Percentiles rank a stretch among this genome's conserved stretches.
Conservation (phyloP, 2,797 vertebrate genomes). For the Potorous gilbertii region DNA sequence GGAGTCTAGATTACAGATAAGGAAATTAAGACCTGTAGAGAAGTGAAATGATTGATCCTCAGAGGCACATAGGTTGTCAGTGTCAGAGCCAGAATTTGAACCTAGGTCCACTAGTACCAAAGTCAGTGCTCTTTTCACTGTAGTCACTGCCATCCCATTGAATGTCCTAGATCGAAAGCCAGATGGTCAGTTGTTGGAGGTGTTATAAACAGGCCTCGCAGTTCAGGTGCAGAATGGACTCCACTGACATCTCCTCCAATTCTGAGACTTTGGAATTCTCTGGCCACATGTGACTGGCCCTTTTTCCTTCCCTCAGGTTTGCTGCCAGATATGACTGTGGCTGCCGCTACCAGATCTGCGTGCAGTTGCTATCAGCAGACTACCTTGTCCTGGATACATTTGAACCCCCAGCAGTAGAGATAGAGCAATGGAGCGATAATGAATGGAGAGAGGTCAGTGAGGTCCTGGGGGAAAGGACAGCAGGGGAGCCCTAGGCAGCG, state of each 20-base stretch:
- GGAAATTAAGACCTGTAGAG: background rate
- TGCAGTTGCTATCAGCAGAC: slow-evolving; percentile 86
- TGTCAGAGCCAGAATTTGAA: background rate
- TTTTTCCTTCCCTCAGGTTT: slow-evolving; percentile 86
- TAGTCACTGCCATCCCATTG: background rate
- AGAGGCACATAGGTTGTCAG: background rate
- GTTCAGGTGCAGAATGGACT: background rate
- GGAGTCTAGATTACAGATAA: background rate
- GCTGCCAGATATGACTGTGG: slow-evolving; percentile 91
- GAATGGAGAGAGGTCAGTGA: slow-evolving; percentile 89
- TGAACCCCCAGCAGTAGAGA: slow-evolving; percentile 80
- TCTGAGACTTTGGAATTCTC: background rate
- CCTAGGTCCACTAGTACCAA: background rate
- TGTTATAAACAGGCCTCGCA: background rate
- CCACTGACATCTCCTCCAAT: background rate
- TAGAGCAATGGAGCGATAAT: slow-evolving; percentile 91
- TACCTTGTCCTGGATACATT: slow-evolving; percentile 84
- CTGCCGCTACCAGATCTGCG: slow-evolving; percentile 86
- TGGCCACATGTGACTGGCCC: background rate
- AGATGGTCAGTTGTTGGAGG: background rate
- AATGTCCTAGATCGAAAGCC: background rate
- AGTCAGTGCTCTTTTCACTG: background rate
- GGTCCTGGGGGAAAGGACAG: background rate
- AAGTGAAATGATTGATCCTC: background rate
- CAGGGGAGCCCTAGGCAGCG: background rate